Base-by-base conservation (phyloP, 1,140 invertebrate genomes). In the Delia radicum region DNA sequence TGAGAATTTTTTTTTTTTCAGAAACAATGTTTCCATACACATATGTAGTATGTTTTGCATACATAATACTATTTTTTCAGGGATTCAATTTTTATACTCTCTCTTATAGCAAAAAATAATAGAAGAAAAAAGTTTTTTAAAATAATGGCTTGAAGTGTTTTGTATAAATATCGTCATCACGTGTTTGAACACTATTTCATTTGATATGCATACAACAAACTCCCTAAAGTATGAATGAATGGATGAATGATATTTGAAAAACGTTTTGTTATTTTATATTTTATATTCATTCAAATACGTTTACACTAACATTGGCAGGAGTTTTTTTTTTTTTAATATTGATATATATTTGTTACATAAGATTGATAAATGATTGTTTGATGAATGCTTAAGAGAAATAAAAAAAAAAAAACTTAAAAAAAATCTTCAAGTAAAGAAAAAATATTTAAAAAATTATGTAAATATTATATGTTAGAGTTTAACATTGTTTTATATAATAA, bases 131-230 rank as follows among this genome's bases (percentile, higher is more conserved):
- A 55, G 10, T 21, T 69, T 7, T 1, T n/a, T 4, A 55, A 21
- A 33, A 12, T 33, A 69, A 69, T 69, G 65, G 65, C 31, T 69
- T 69, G 29, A 69, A 69, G 65, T 24, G 65, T 69, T 69, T 67
- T 69, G 65, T 69, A 37, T 69, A 69, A 69, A 69, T 69, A 37
- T 69, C 65, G 65, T 69, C 29, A 69, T 69, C 65, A 69, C 65
- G 65, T 69, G 65, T 69, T 69, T 21, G 29, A 69, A 69, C n/a
- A 69, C 65, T 69, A 69, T 69, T 69, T 69, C 65, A 33, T 69
- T 69, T 69, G 65, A 37, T 69, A 69, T 69, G 65, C 65, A 37
- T 69, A 33, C 29, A 69, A 69, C 31, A 69, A 37, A 69, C 65
- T 69, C 65, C 65, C 65, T 33, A 69, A 69, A 33, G 65, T 33